Evolutionary conservation across 2,888 invertebrate species (phyloP).

Genomic region (Protophormia terraenovae): DNA sequence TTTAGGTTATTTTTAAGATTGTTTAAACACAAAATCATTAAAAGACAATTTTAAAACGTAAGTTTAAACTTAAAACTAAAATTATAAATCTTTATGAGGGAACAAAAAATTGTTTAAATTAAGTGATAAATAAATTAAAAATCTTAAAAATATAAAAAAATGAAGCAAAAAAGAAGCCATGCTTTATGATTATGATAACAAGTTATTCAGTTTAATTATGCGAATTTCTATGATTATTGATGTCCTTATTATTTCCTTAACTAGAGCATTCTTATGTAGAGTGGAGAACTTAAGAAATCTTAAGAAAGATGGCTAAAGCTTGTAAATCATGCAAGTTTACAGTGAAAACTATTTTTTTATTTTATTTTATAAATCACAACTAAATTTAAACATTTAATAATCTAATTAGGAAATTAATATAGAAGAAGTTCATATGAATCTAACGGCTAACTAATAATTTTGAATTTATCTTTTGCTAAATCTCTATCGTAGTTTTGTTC

Average conservation of each 20-base stretch:
- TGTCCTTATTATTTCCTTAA: neutral
- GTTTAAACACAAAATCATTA: neutral
- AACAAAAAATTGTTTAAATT: constrained; percentile 20
- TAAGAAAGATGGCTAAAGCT: too few relatives aligned
- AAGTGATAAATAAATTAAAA: neutral
- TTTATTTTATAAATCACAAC: too few relatives aligned
- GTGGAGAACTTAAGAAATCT: too few relatives aligned
- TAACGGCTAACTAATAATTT: too few relatives aligned
- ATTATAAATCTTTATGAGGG: neutral
- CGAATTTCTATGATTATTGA: neutral
- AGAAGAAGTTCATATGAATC: too few relatives aligned
- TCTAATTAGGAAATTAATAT: too few relatives aligned
- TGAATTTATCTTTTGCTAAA: too few relatives aligned
- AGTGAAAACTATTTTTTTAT: too few relatives aligned
- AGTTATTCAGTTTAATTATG: neutral
- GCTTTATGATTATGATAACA: constrained; percentile 69
- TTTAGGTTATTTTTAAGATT: neutral
- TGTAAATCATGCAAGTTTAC: too few relatives aligned
- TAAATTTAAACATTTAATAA: too few relatives aligned
- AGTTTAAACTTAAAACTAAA: constrained; percentile 36
- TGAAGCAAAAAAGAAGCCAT: constrained; percentile 73
- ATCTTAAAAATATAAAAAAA: constrained; percentile 22
- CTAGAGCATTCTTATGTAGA: too few relatives aligned
- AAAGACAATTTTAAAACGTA: neutral
- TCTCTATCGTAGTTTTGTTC: too few relatives aligned